Conservation (phyloP, 1,140 invertebrate genomes). For the Hestina assimilis region DNA sequence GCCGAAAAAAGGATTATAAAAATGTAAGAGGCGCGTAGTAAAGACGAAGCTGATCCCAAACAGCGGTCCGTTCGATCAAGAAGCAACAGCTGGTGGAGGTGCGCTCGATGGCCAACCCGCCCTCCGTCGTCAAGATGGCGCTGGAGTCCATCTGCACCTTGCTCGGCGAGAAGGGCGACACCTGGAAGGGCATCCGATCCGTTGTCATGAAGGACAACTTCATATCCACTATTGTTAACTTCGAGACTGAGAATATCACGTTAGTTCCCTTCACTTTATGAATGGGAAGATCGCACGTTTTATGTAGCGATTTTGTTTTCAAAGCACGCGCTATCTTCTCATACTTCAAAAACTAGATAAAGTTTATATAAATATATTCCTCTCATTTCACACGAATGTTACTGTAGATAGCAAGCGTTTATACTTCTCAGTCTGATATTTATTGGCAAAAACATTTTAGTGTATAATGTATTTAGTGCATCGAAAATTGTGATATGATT, state of each 20-base stretch:
- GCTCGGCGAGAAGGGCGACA: slow-evolving; percentile 92
- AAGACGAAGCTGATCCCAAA: slow-evolving; percentile 40
- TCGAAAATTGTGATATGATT: slow-evolving; percentile 37
- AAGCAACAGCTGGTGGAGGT: slow-evolving; percentile 97
- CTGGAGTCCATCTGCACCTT: slow-evolving; percentile 97
- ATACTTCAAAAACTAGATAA: slow-evolving; percentile 7
- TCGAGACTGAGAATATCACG: slow-evolving; percentile 95
- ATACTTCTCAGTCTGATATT: slow-evolving; percentile 52
- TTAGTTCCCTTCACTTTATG: slow-evolving; percentile 76
- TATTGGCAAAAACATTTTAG: slow-evolving; percentile 74
- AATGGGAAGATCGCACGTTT: slow-evolving; percentile 34
- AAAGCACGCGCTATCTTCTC: slow-evolving; percentile 14
- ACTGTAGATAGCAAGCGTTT: slow-evolving; percentile 49
- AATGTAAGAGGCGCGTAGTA: slow-evolving; percentile 20
- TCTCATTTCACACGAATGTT: slow-evolving; percentile 25
- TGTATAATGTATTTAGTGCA: slow-evolving; percentile 50
- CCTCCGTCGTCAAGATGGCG: slow-evolving; percentile 94
- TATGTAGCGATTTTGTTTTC: not conserved
- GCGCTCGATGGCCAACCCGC: slow-evolving; percentile 96
- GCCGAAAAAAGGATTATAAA: not conserved
- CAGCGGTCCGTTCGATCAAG: slow-evolving; percentile 97
- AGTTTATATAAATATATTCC: slow-evolving; percentile 7
- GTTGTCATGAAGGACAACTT: slow-evolving; percentile 99
- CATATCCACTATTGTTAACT: slow-evolving; percentile 98
- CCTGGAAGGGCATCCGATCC: slow-evolving; percentile 96